These are phyloP conservation scores for Strigamia transsilvanica DNA, from an alignment of 2,888 invertebrate genomes.

Conservation along the genomic window DNA sequence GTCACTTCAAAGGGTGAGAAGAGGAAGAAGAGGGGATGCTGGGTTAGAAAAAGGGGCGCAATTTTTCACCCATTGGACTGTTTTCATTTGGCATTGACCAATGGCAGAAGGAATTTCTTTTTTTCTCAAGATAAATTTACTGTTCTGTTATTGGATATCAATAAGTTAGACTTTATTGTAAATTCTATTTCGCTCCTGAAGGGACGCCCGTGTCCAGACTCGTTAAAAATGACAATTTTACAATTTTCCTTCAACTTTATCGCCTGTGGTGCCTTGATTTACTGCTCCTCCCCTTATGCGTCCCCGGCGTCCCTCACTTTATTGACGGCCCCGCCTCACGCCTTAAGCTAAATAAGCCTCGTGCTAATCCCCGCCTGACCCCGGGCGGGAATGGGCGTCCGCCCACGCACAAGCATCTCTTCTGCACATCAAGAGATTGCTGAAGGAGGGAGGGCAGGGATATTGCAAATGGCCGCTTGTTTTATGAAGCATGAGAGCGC, in stretches of 20 bases:
- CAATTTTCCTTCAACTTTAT: slow-evolving; percentile 42
- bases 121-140: slow-evolving; percentile 23
- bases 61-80: slow-evolving; percentile 36
- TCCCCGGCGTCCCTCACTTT: slow-evolving; percentile 36
- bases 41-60: slow-evolving; percentile 10
- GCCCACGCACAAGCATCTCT: slow-evolving; percentile 42
- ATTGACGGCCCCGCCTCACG: slow-evolving; percentile 42
- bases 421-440: slow-evolving; percentile 42
- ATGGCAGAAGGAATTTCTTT: slow-evolving; percentile 30
- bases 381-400: slow-evolving; percentile 42
- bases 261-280: slow-evolving; percentile 42
- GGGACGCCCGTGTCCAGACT: slow-evolving; percentile 36
- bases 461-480: slow-evolving; percentile 44
- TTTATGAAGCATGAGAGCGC: slow-evolving; percentile 44
- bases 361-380: slow-evolving; percentile 40
- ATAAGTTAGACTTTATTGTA: slow-evolving; percentile 42
- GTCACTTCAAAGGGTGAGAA: slow-evolving; percentile 14
- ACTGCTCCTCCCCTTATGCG: slow-evolving; percentile 44
- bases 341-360: slow-evolving; percentile 42
- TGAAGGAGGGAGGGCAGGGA: slow-evolving; percentile 29
- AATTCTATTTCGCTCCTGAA: slow-evolving; percentile 35
- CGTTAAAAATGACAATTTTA: slow-evolving; percentile 44
- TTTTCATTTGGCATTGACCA: slow-evolving; percentile 36
- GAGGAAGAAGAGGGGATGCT: background rate
- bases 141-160: slow-evolving; percentile 36